phyloP scores from a whole-genome alignment of 2,797 vertebrate genomes.

The Acanthornis magna region DNA sequence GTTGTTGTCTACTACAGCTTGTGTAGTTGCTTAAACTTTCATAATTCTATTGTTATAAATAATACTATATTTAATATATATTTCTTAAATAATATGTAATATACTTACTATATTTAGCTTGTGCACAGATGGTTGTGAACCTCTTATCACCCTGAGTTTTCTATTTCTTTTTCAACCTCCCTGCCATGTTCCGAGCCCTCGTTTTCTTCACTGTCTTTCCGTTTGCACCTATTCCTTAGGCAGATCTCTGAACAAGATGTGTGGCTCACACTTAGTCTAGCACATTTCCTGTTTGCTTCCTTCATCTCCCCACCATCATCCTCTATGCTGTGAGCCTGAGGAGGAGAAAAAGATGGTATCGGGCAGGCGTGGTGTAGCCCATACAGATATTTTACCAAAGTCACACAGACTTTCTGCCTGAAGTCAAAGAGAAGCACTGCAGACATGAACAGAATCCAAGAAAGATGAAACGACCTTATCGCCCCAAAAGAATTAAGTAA shows the following conservation, averaged over 20 bases:
- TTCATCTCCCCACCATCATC: slow-evolving; percentile 17
- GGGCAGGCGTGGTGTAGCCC: neutral
- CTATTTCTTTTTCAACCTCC: neutral
- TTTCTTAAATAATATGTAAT: neutral
- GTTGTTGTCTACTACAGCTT: neutral
- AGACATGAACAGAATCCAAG: neutral
- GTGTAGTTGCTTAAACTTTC: neutral
- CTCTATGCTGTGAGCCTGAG: slow-evolving; percentile 1
- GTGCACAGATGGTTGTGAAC: neutral
- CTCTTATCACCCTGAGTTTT: neutral
- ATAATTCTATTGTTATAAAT: neutral
- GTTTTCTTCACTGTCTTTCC: neutral
- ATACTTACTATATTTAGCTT: neutral
- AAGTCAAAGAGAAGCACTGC: neutral
- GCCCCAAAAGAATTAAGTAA: neutral
- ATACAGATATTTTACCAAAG: neutral
- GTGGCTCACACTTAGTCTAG: slow-evolving; percentile 16
- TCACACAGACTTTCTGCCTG: neutral
- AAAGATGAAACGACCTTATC: neutral
- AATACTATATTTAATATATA: neutral
- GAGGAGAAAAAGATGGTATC: slow-evolving; percentile 15
- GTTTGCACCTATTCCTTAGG: neutral
- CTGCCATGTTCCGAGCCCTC: fast-evolving
- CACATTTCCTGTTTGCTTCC: slow-evolving; percentile 60
- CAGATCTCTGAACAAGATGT: neutral